Evolutionary conservation across 1,140 invertebrate species (phyloP).

Genomic region (Octopus sinensis): DNA sequence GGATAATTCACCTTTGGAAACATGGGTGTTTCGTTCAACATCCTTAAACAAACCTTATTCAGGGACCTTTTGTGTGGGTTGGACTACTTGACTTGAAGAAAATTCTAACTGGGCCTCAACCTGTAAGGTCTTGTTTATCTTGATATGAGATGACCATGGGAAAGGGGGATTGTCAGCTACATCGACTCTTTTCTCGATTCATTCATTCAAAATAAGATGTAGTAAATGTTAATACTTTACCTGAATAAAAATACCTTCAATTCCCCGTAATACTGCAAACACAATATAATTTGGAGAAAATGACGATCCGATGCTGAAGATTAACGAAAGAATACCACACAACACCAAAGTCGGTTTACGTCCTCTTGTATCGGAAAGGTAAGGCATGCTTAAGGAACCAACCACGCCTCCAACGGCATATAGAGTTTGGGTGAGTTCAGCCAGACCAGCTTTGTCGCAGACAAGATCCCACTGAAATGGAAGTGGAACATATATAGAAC

Average conservation of each 20-base stretch:
- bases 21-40: no score
- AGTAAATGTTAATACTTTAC: conserved; percentile 9
- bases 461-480: conserved; percentile 44
- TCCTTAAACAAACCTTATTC: no score
- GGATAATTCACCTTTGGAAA: no score
- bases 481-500: no score
- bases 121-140: no score
- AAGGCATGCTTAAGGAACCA: conserved; percentile 29
- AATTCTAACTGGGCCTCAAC: no score
- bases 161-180: no score
- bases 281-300: conserved; percentile 24
- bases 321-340: conserved; percentile 13
- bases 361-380: conserved; percentile 34
- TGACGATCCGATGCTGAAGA: conserved; percentile 17
- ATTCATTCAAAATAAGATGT: no score
- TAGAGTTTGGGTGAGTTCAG: conserved; percentile 36
- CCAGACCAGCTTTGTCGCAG: conserved; percentile 33
- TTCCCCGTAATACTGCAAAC: conserved; percentile 22
- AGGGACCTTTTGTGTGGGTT: no score
- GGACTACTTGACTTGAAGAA: no score
- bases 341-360: conserved; percentile 32
- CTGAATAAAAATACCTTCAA: conserved; percentile 30
- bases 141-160: no score
- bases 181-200: no score
- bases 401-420: conserved; percentile 32